These are phyloP conservation scores for Centropristis striata DNA, from an alignment of 2,113 vertebrate species.

Conservation along the genomic window DNA sequence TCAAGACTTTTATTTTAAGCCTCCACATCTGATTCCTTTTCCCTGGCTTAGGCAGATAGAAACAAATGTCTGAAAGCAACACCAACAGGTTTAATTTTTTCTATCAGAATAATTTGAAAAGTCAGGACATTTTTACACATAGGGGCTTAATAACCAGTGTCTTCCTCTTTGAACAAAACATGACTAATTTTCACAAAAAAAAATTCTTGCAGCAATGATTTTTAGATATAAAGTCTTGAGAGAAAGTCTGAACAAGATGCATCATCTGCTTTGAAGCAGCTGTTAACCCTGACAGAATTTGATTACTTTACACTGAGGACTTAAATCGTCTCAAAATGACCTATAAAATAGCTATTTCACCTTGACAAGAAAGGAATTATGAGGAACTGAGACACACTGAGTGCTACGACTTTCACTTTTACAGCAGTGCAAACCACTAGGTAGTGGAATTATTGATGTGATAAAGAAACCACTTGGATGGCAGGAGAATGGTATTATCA, in stretches of 20 bases:
- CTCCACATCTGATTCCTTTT: neutral
- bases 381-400: neutral
- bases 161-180: neutral
- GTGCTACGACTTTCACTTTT: neutral
- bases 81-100: neutral
- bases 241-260: neutral
- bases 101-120: neutral
- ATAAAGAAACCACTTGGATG: neutral
- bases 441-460: neutral
- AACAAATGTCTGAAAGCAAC: neutral
- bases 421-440: neutral
- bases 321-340: neutral
- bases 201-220: too few relatives aligned
- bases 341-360: neutral
- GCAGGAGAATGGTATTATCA: neutral
- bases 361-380: neutral
- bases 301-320: neutral
- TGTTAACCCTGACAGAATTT: neutral
- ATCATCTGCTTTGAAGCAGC: neutral
- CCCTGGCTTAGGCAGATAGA: neutral
- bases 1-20: neutral
- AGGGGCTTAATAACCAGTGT: neutral
- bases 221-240: neutral
- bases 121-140: neutral
- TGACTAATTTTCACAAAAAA: neutral